A percentile compares a stretch with the other conserved stretches of the same genome.
Conservation (phyloP, 37 sponge, comb jelly and placozoan species). For the Axinella damicornis region DNA sequence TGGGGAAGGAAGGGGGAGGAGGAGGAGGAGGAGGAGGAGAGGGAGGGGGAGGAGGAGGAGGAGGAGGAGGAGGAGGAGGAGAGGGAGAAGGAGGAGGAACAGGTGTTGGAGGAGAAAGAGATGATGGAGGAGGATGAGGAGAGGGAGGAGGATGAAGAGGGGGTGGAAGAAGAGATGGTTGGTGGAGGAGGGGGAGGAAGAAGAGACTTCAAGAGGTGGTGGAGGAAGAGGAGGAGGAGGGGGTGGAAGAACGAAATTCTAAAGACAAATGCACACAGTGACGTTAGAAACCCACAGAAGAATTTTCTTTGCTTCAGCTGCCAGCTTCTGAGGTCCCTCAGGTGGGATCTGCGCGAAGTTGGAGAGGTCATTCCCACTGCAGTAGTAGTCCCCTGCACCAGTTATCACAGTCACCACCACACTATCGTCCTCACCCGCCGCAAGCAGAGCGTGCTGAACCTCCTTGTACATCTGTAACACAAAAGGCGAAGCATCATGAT, state of each 20-base stretch:
- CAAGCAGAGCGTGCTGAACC: constrained; percentile 54
- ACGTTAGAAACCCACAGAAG: constrained; percentile 54
- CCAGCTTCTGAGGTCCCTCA: constrained; percentile 81
- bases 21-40: too few relatives aligned
- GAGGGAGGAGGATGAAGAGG: too few relatives aligned
- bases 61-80: too few relatives aligned
- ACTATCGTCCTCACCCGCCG: constrained; percentile 68
- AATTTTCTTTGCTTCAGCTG: constrained; percentile 51
- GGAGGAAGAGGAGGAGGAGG: not conserved
- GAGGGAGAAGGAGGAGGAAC: too few relatives aligned
- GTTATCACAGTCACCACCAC: constrained; percentile 81
- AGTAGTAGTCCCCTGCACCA: constrained; percentile 94
- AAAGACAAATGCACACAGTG: not conserved
- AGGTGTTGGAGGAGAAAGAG: too few relatives aligned
- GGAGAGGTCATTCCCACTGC: constrained; percentile 94
- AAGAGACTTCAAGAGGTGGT: too few relatives aligned
- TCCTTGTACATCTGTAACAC: constrained; percentile 85
- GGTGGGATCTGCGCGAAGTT: constrained; percentile 84
- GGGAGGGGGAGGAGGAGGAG: too few relatives aligned
- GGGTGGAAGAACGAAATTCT: not conserved
- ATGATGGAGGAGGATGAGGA: too few relatives aligned
- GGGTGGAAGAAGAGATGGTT: too few relatives aligned
- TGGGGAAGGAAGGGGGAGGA: too few relatives aligned
- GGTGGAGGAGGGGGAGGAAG: too few relatives aligned
- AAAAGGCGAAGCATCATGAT: too few relatives aligned